Conservation (phyloP, 2,113 vertebrate species). For the Telmatochromis sp. region DNA sequence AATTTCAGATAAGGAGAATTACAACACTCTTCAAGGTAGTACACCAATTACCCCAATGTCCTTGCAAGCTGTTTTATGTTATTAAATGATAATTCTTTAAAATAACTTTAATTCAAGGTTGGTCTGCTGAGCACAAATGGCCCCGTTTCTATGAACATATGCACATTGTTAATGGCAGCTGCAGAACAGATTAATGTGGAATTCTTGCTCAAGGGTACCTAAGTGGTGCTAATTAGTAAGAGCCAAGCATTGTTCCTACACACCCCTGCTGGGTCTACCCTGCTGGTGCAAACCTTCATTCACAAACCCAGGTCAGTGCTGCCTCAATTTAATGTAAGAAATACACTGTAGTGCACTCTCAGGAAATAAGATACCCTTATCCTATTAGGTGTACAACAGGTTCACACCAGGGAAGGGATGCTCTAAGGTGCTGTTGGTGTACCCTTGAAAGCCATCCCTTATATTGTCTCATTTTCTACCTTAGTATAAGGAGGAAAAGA, state of each 20-base stretch:
- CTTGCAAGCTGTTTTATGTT: background rate
- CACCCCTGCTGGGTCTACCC: background rate
- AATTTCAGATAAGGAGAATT: background rate
- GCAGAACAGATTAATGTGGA: background rate
- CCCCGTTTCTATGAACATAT: background rate
- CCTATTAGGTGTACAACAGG: background rate
- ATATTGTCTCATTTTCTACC: background rate
- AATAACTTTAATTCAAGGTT: background rate
- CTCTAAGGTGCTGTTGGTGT: background rate
- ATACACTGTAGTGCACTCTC: background rate
- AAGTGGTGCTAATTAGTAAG: background rate
- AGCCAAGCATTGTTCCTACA: background rate
- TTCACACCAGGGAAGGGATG: background rate
- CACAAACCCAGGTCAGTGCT: background rate
- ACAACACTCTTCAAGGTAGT: background rate
- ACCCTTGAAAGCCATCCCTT: background rate
- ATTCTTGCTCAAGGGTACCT: background rate
- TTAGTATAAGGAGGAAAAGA: background rate
- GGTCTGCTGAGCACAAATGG: background rate
- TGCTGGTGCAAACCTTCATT: background rate
- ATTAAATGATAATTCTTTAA: background rate
- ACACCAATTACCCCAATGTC: background rate
- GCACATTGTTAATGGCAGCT: background rate
- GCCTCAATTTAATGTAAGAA: background rate
- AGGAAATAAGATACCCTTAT: background rate